phyloP scores from a whole-genome alignment of 2,888 invertebrate species.

The Cantharis flavilabris region DNA sequence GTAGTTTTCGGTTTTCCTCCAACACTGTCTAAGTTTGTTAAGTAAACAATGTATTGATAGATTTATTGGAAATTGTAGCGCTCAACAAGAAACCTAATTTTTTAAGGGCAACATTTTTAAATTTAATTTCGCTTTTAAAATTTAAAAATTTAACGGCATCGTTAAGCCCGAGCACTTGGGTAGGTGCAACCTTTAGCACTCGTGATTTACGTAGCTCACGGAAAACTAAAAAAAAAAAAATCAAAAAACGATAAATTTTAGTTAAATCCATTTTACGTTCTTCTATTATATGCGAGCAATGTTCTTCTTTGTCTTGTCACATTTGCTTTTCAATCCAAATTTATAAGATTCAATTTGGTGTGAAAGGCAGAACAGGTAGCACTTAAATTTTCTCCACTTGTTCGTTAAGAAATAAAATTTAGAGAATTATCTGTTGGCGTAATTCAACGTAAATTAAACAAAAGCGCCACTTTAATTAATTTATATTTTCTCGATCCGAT shows the following conservation, averaged over 20 bases:
- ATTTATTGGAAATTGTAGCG: constrained; percentile 17
- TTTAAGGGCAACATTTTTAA: not conserved
- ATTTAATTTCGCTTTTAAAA: not conserved
- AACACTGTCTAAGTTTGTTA: constrained; percentile 21
- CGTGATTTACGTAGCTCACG: not conserved
- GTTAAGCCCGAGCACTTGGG: too few relatives aligned
- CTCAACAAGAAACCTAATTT: not conserved
- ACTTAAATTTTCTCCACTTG: constrained; percentile 13
- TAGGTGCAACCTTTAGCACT: too few relatives aligned
- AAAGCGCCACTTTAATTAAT: not conserved
- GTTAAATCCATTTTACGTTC: constrained; percentile 1
- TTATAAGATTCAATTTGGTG: constrained; percentile 19
- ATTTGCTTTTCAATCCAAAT: constrained; percentile 12
- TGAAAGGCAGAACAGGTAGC: constrained; percentile 11
- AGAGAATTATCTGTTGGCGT: not conserved
- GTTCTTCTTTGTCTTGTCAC: constrained; percentile 13
- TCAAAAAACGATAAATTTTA: not conserved
- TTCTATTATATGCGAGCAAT: not conserved
- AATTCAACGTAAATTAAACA: not conserved
- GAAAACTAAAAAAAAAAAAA: not conserved
- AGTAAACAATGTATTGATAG: constrained; percentile 11
- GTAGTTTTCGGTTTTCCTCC: constrained; percentile 14
- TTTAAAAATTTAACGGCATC: not conserved
- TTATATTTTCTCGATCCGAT: not conserved
- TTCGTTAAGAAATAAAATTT: constrained; percentile 3